Percentiles rank a stretch among this genome's conserved stretches.
These are phyloP conservation scores for Anthopleura sola DNA, from an alignment of 64 coral and sea anemone genomes.

Conservation along the genomic window DNA sequence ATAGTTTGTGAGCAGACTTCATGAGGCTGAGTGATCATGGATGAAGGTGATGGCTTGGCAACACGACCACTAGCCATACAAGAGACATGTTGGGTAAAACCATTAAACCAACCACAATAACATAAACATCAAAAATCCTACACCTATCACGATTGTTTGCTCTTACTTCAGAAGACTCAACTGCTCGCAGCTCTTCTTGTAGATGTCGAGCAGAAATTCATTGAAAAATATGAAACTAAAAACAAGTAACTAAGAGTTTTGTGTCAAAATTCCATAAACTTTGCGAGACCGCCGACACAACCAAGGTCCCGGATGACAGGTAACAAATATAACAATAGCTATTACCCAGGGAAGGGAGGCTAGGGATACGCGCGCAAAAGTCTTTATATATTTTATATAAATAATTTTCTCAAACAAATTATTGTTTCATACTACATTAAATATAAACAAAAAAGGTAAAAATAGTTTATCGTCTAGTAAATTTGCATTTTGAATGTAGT, in stretches of 20 bases:
- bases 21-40: conserved; percentile 92
- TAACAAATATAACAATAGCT: neutral
- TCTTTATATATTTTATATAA: no score
- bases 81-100: conserved; percentile 31
- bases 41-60: conserved; percentile 94
- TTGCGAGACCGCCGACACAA: conserved; percentile 4
- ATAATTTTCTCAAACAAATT: no score
- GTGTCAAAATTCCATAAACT: conserved; percentile 71
- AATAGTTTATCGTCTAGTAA: no score
- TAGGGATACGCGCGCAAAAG: neutral
- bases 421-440: no score
- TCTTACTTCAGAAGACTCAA: neutral
- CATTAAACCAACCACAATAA: conserved; percentile 23
- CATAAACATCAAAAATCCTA: neutral
- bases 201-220: conserved; percentile 31
- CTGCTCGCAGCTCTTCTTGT: neutral
- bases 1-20: conserved; percentile 84
- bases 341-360: neutral
- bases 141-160: neutral
- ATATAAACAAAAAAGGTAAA: no score
- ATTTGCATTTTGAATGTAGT: no score
- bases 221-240: conserved; percentile 23
- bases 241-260: conserved; percentile 34
- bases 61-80: conserved; percentile 95
- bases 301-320: conserved; percentile 53